Conservation (phyloP, 1,140 invertebrate species). For the Drosophila aff. region DNA sequence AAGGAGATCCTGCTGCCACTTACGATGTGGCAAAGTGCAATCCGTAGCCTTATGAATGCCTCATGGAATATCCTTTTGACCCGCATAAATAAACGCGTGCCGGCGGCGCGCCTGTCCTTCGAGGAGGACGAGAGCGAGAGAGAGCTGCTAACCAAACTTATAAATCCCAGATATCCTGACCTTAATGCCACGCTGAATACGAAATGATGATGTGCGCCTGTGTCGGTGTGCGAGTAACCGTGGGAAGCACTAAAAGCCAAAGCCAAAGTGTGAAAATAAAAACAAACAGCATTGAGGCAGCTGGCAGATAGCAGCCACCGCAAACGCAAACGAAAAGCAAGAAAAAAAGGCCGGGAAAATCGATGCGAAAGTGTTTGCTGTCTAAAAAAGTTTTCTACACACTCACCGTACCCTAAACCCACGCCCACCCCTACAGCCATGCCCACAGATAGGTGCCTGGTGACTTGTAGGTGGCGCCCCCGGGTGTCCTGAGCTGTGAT, state of each 20-base stretch:
- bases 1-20: conserved; percentile 37
- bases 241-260: conserved; percentile 60
- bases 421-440: neutral
- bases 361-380: conserved; percentile 74
- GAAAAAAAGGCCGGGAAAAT: conserved; percentile 54
- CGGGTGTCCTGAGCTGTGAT: conserved; percentile 52
- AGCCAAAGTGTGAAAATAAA: conserved; percentile 64
- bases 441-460: conserved; percentile 43
- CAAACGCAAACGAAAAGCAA: conserved; percentile 12
- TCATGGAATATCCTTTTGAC: conserved; percentile 36
- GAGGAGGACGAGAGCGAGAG: conserved; percentile 2
- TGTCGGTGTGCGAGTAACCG: conserved; percentile 9
- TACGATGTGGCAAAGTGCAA: conserved; percentile 70
- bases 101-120: conserved; percentile 17
- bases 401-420: conserved; percentile 9
- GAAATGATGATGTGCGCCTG: conserved; percentile 69
- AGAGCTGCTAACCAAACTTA: conserved; percentile 77
- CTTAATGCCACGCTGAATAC: conserved; percentile 81
- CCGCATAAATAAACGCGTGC: conserved; percentile 70
- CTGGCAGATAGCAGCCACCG: conserved; percentile 51
- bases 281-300: conserved; percentile 63
- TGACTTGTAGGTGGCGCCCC: conserved; percentile 68
- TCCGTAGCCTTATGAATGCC: conserved; percentile 21
- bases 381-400: conserved; percentile 61
- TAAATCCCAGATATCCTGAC: conserved; percentile 84